These are phyloP conservation scores for Oreochromis mossambicus DNA, from an alignment of 2,797 vertebrate species.

Conservation along the genomic window DNA sequence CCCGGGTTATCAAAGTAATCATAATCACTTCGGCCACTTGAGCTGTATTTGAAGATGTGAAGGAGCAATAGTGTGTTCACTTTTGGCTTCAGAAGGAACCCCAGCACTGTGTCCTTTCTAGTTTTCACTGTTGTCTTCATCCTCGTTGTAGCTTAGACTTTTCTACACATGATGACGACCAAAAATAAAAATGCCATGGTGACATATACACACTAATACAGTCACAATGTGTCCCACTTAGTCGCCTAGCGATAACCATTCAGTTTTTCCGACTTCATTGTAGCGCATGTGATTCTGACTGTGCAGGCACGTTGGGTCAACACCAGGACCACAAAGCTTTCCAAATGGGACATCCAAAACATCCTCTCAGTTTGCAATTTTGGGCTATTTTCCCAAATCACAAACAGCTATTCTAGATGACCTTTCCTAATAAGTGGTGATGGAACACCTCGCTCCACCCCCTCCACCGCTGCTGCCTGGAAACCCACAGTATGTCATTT, in stretches of 20 bases:
- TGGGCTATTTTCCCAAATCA: neutral
- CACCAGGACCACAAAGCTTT: neutral
- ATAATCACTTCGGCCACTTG: neutral
- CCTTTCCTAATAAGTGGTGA: neutral
- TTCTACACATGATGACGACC: neutral
- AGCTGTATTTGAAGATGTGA: neutral
- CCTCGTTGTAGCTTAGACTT: neutral
- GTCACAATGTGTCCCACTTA: neutral
- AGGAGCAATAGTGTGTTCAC: neutral
- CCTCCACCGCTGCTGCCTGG: neutral
- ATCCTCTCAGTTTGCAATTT: neutral
- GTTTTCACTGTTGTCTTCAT: neutral
- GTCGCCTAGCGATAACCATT: neutral
- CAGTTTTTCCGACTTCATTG: neutral
- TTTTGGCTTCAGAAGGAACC: neutral
- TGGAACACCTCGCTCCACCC: neutral
- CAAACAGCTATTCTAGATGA: neutral
- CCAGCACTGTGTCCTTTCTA: neutral
- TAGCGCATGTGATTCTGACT: neutral
- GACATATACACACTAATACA: neutral
- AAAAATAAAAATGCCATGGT: neutral
- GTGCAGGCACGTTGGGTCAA: neutral
- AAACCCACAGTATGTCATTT: conserved; percentile 8
- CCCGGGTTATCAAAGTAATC: neutral
- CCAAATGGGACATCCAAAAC: neutral